Evolutionary conservation across 2,888 invertebrate species (phyloP).

Genomic region (Macrosoma leucophasiata): DNA sequence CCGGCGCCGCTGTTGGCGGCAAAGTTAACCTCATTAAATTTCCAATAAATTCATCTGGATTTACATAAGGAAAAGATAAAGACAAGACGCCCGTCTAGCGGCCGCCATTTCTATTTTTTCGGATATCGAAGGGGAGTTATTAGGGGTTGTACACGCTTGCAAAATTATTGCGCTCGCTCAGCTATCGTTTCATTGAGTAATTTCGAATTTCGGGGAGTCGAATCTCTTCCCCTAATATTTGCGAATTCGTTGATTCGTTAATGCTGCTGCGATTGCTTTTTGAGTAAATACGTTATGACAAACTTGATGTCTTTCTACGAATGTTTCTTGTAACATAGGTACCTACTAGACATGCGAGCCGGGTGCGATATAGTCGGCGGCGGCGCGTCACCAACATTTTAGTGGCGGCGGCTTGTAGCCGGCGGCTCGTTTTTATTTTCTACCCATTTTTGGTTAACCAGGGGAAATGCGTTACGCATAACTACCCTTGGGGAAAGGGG

Average conservation of each 20-base stretch:
- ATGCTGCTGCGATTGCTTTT: slow-evolving; percentile 36
- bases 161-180: slow-evolving; percentile 57
- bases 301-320: no score
- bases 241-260: slow-evolving; percentile 30
- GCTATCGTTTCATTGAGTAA: slow-evolving; percentile 64
- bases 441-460: no score
- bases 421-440: no score
- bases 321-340: no score
- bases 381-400: no score
- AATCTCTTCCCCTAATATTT: slow-evolving; percentile 35
- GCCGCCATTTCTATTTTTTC: slow-evolving; percentile 65
- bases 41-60: slow-evolving; percentile 51
- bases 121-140: slow-evolving; percentile 55
- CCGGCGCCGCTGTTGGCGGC: slow-evolving; percentile 47
- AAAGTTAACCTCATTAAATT: slow-evolving; percentile 68
- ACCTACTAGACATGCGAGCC: no score
- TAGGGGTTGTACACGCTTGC: slow-evolving; percentile 37
- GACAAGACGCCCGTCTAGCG: slow-evolving; percentile 61
- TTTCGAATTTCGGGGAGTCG: slow-evolving; percentile 41
- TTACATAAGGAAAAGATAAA: slow-evolving; percentile 75
- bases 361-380: no score
- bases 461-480: no score
- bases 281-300: slow-evolving; percentile 23
- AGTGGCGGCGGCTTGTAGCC: no score
- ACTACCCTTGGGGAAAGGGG: no score